Conservation (phyloP, 2,797 vertebrate genomes). For the Eospalax fontanierii region DNA sequence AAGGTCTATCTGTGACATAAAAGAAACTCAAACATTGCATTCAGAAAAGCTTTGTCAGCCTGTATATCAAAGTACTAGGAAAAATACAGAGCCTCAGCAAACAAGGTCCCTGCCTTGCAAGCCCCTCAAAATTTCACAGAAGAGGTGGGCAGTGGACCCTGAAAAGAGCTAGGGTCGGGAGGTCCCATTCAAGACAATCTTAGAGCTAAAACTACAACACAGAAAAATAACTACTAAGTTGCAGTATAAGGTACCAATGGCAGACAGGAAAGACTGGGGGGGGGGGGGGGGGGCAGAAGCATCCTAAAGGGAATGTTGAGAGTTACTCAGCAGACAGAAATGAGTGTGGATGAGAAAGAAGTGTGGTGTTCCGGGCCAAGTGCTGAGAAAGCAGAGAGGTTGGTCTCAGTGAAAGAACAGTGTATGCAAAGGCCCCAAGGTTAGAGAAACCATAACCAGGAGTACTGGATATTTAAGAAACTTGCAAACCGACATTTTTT, state of each 20-base stretch:
- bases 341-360: not conserved
- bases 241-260: not conserved
- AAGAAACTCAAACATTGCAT: conserved; percentile 30
- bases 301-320: conserved; percentile 23
- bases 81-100: conserved; percentile 37
- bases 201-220: not conserved
- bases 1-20: conserved; percentile 1
- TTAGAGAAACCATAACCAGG: not conserved
- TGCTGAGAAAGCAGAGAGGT: not conserved
- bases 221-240: not conserved
- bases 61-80: conserved; percentile 26
- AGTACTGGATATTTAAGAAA: conserved; percentile 11
- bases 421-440: not conserved
- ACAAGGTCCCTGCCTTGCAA: not conserved
- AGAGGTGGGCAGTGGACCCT: too few relatives aligned
- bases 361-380: not conserved
- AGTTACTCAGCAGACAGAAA: not conserved
- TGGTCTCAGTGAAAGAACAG: not conserved
- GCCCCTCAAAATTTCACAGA: not conserved
- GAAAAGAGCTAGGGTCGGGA: too few relatives aligned
- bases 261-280: not conserved
- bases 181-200: too few relatives aligned
- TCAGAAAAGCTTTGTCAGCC: conserved; percentile 21
- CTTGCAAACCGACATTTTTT: conserved; percentile 39
- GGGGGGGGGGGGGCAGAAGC: not conserved